Base-by-base conservation (phyloP, 1,140 invertebrate genomes). In the Zaprionus ornatus region DNA sequence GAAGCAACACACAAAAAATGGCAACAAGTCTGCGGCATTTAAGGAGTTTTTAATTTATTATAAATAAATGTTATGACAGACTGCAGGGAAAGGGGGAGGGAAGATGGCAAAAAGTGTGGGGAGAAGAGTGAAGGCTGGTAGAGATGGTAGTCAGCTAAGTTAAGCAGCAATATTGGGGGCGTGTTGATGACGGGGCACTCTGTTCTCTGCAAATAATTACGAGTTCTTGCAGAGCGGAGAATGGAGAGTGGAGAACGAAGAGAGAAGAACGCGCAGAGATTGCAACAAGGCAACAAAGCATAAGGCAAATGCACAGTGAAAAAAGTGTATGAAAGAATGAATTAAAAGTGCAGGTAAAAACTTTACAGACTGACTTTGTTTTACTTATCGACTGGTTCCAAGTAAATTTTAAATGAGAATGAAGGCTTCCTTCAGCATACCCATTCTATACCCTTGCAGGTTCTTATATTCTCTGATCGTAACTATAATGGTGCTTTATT, bases 21-120 rank as follows among this genome's bases (percentile, higher is more conserved):
- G 73, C 69, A 69, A 64, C 63, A 61, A 70, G 76, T 79, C 75
- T 73, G 67, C 77, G 86, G 76, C 87, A 90, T 91, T 91, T 91
- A 91, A 91, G 80, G 79, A 91, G 85, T 90, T 91, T 91, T 91
- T 91, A 91, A 91, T 91, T 91, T 91, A 91, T 91, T 91, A 88
- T 91, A 91, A 90, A 91, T 91, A 91, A 78, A 91, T 79, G 82
- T 79, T 77, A 77, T 77, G 59, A 66, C 62, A 57, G 57, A 61
- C 37, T 57, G 37, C 56, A 42, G 50, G 29, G 13, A n/a, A 6
- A 10, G 4, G 5, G 17, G 48, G 0, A 37, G 12, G 15, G 3
- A 40, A 40, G 37, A 15, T 25, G 25, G 37, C 3, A 12, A 2
- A 12, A 3, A 12, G 32, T 13, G 32, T 3, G 13, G 35, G 10